Base-by-base conservation (phyloP, 2,113 vertebrate genomes). In the Rhabdomys dilectus region DNA sequence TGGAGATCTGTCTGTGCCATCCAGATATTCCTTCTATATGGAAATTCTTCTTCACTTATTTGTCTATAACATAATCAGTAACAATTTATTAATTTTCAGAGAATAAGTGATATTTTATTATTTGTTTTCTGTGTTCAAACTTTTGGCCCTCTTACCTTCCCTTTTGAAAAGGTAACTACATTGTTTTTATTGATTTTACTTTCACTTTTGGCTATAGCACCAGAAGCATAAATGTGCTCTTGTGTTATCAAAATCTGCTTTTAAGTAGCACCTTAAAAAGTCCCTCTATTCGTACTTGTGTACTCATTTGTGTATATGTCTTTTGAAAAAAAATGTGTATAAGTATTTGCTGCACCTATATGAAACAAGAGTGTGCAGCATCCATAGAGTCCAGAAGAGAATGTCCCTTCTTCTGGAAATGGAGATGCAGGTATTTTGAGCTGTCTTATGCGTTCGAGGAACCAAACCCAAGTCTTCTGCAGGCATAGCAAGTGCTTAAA, bases 61-160 rank as follows among this genome's bases (percentile, higher is more conserved):
- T 92, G 48, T 78, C 91, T 91, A 95, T 78, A 92, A 51, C 39
- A 45, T 66, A 77, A 48, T 84, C 92, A 77, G 10, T 72, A 62
- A 82, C 88, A 53, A 29, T 42, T 58, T 81, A n/a, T n/a, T 62
- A 39, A 29, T 62, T 29, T 48, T 13, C 77, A 87, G n/a, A 12
- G 3, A 64, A 68, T 86, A 75, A 76, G 70, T 76, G 68, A 53
- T 89, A 62, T 34, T 39, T 62, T 62, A 84, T 75, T 60, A 21
- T 72, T 95, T 77, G 42, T 17, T 87, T 42, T 90, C 21, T 58
- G 76, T 68, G 0, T 81, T 51, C 34, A n/a, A 87, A n/a, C 1
- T 4, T 29, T 73, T 62, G 4, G 16, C 39, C 60, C 2, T 34
- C 2, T 17, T 6, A 56, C 48, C 45, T 84, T 82, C 42, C 10